Percentiles rank a stretch among this genome's conserved stretches.
These are phyloP conservation scores for Danio jaintianensis DNA, from an alignment of 2,797 vertebrate species.

Conservation along the genomic window DNA sequence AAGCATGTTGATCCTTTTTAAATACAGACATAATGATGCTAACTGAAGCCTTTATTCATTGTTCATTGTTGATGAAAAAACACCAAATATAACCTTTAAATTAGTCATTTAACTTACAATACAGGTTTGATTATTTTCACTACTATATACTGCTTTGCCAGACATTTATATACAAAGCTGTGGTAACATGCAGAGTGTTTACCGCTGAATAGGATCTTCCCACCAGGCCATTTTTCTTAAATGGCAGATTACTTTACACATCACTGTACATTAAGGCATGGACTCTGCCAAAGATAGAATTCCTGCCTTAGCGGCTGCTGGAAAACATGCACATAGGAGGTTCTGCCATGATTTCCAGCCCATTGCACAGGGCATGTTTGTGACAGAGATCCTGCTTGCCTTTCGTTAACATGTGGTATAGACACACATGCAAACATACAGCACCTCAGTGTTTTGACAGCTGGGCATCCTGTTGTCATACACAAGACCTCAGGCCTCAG, in stretches of 20 bases:
- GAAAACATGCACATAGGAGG: slow-evolving; percentile 28
- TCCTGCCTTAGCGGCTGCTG: slow-evolving; percentile 31
- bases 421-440: slow-evolving; percentile 43
- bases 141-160: slow-evolving; percentile 63
- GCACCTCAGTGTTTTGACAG: slow-evolving; percentile 51
- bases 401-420: slow-evolving; percentile 54
- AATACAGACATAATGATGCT: slow-evolving; percentile 6
- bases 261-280: slow-evolving; percentile 37
- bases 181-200: slow-evolving; percentile 40
- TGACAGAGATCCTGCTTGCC: slow-evolving; percentile 18
- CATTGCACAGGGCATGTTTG: slow-evolving; percentile 46
- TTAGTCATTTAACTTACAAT: slow-evolving; percentile 70
- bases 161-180: slow-evolving; percentile 71
- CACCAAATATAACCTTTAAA: slow-evolving; percentile 71
- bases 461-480: slow-evolving; percentile 46
- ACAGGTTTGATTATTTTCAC: slow-evolving; percentile 74
- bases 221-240: slow-evolving; percentile 49
- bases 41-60: slow-evolving; percentile 40
- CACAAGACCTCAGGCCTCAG: slow-evolving; percentile 56
- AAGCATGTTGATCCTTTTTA: slow-evolving; percentile 47
- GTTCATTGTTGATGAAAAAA: slow-evolving; percentile 65
- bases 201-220: slow-evolving; percentile 45
- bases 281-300: slow-evolving; percentile 35
- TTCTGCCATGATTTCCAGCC: slow-evolving; percentile 49
- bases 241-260: slow-evolving; percentile 49